Conservation (phyloP, 2,888 invertebrate genomes). For the Petrolisthes manimaculis region DNA sequence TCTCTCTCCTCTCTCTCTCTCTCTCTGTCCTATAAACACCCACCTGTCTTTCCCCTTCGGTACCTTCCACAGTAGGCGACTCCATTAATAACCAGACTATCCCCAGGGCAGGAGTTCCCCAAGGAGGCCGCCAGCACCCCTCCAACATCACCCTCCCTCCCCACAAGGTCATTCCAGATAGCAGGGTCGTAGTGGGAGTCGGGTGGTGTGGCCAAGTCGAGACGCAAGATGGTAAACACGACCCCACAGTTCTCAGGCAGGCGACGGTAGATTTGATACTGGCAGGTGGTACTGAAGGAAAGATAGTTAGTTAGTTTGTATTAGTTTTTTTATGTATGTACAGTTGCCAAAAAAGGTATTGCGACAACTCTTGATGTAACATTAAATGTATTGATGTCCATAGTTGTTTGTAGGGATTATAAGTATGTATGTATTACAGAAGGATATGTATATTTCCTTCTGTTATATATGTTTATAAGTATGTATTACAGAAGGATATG, state of each 20-base stretch:
- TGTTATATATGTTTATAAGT: too few relatives aligned
- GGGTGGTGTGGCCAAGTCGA: slow-evolving; percentile 43
- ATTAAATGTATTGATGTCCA: too few relatives aligned
- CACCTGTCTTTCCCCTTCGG: slow-evolving; percentile 47
- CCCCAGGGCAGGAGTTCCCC: slow-evolving; percentile 8
- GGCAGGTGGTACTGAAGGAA: slow-evolving; percentile 42
- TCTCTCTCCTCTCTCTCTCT: slow-evolving; percentile 1
- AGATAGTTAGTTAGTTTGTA: background rate
- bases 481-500: too few relatives aligned
- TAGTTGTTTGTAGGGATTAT: too few relatives aligned
- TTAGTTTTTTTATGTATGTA: background rate
- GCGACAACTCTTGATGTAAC: too few relatives aligned
- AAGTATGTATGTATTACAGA: too few relatives aligned
- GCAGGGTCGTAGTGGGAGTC: background rate
- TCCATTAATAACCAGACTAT: slow-evolving; percentile 34
- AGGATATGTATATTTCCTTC: too few relatives aligned
- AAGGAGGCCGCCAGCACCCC: slow-evolving; percentile 12
- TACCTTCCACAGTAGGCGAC: slow-evolving; percentile 44
- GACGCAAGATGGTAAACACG: slow-evolving; percentile 48
- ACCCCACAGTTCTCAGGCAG: slow-evolving; percentile 54
- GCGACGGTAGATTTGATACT: slow-evolving; percentile 52
- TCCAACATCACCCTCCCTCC: background rate
- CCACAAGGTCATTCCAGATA: background rate
- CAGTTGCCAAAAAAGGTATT: too few relatives aligned
- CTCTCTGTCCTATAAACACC: background rate